Conservation (phyloP, 2,113 vertebrate species). For the Greenwoodochromis staneri region DNA sequence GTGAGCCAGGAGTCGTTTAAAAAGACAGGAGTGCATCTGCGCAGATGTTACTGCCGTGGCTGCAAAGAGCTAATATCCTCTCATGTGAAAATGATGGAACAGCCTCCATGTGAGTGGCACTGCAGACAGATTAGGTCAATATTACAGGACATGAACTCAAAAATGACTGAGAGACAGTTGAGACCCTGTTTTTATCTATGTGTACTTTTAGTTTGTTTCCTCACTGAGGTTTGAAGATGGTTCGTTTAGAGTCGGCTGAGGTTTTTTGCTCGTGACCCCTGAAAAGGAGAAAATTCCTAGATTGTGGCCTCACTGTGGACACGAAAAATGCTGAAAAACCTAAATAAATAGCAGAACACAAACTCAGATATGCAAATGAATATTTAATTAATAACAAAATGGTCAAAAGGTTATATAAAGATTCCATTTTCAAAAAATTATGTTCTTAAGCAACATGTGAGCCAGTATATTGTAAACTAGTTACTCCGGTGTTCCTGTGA, state of each 20-base stretch:
- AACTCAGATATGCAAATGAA: neutral
- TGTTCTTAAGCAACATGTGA: neutral
- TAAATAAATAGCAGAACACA: neutral
- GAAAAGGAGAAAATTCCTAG: neutral
- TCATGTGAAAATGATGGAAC: neutral
- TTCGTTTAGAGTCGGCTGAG: neutral
- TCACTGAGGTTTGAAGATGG: neutral
- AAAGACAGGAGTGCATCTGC: constrained; percentile 2
- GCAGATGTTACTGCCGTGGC: neutral
- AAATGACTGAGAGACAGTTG: neutral
- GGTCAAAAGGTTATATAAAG: neutral
- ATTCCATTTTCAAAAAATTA: neutral
- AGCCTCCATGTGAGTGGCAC: neutral
- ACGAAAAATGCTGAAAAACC: neutral
- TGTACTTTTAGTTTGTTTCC: neutral
- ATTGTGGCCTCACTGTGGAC: neutral
- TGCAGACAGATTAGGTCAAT: neutral
- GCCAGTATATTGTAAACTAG: neutral
- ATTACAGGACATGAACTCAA: neutral
- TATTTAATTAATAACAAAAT: neutral
- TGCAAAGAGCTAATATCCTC: neutral
- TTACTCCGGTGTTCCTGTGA: neutral
- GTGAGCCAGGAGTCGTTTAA: neutral
- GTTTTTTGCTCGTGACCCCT: neutral
- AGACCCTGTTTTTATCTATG: neutral